These are phyloP conservation scores for Polylopha cassiicola DNA, from an alignment of 2,888 invertebrate species.

Conservation along the genomic window DNA sequence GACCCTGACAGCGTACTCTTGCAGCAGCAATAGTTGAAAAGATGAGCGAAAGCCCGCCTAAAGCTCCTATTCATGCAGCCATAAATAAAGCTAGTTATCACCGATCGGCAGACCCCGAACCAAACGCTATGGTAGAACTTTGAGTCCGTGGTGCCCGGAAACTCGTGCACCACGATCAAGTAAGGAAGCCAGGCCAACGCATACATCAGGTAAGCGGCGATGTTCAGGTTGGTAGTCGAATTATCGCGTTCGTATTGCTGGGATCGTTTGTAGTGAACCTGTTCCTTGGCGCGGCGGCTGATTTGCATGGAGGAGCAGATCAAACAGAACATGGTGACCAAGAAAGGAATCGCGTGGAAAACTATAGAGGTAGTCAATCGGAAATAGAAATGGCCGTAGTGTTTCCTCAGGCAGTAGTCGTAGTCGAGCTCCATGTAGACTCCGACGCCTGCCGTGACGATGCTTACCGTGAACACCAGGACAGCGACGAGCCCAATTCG, in stretches of 20 bases:
- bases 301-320: slow-evolving; percentile 69
- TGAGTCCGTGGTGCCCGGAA: slow-evolving; percentile 62
- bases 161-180: slow-evolving; percentile 75
- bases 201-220: slow-evolving; percentile 80
- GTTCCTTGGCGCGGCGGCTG: slow-evolving; percentile 66
- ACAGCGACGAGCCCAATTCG: slow-evolving; percentile 72
- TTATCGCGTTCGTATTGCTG: slow-evolving; percentile 80
- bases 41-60: slow-evolving; percentile 82
- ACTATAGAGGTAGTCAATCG: slow-evolving; percentile 75
- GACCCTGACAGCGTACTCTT: slow-evolving; percentile 81
- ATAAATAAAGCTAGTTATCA: slow-evolving; percentile 79
- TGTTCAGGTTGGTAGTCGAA: slow-evolving; percentile 79
- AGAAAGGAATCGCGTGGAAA: slow-evolving; percentile 77
- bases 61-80: slow-evolving; percentile 82
- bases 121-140: slow-evolving; percentile 82
- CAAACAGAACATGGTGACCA: slow-evolving; percentile 75
- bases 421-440: slow-evolving; percentile 79
- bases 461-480: slow-evolving; percentile 76
- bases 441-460: slow-evolving; percentile 77
- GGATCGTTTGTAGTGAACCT: slow-evolving; percentile 78
- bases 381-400: slow-evolving; percentile 74
- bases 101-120: slow-evolving; percentile 83
- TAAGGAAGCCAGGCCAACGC: slow-evolving; percentile 83
- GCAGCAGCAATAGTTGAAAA: slow-evolving; percentile 89
- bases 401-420: slow-evolving; percentile 80